Evolutionary conservation across 2,797 vertebrate species (phyloP).

Genomic region (Loriculus beryllinus): DNA sequence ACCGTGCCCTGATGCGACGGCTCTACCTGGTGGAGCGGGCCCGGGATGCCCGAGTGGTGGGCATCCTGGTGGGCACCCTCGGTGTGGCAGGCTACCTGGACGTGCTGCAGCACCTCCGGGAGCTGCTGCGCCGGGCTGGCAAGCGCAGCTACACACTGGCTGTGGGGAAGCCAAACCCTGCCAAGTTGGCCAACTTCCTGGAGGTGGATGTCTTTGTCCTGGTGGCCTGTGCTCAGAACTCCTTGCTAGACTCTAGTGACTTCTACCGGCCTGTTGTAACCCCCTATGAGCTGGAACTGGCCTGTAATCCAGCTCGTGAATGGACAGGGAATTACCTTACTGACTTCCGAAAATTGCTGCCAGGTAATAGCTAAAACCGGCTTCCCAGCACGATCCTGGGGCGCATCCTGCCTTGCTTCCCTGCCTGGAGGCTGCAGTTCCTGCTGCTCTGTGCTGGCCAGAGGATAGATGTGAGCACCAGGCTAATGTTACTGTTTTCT

Average conservation of each 20-base stretch:
- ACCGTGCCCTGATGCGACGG: constrained; percentile 86
- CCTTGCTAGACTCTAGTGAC: constrained; percentile 83
- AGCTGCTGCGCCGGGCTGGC: constrained; percentile 79
- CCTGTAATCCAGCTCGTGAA: constrained; percentile 89
- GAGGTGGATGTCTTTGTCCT: constrained; percentile 94
- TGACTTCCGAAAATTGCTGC: constrained; percentile 88
- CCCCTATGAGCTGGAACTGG: constrained; percentile 93
- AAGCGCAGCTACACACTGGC: constrained; percentile 93
- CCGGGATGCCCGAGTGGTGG: constrained; percentile 89
- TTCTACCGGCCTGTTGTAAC: constrained; percentile 88
- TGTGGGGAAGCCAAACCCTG: constrained; percentile 90
- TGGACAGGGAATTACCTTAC: constrained; percentile 89
- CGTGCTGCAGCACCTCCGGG: constrained; percentile 85
- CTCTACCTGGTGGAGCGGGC: constrained; percentile 90
- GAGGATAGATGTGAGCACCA: constrained; percentile 38
- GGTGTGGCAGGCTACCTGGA: constrained; percentile 84
- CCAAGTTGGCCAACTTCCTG: constrained; percentile 93
- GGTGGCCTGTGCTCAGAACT: constrained; percentile 91
- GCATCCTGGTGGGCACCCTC: constrained; percentile 90
- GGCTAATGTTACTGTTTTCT: accelerated
- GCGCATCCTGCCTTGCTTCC: neutral
- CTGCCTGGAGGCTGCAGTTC: neutral
- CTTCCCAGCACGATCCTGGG: accelerated
- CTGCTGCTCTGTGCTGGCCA: constrained; percentile 70
- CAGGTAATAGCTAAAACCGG: constrained; percentile 78